phyloP scores from a whole-genome alignment of 2,113 vertebrate species.

The Thalassarche chlororhynchos region DNA sequence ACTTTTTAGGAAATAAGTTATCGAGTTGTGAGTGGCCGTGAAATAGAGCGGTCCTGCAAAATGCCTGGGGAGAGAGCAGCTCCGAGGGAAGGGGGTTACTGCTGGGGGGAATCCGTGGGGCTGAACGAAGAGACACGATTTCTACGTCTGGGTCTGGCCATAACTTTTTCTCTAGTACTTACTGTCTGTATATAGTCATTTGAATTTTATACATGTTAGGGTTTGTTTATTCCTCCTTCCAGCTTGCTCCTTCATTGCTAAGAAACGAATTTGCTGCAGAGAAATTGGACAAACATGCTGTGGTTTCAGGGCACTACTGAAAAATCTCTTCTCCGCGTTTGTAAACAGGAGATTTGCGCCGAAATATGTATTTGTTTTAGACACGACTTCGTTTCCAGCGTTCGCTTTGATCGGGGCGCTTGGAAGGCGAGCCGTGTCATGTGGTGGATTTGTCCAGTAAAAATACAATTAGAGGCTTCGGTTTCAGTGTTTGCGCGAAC shows the following conservation, averaged over 20 bases:
- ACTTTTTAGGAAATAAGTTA: background rate
- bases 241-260: background rate
- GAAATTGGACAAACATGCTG: background rate
- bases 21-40: fast-evolving
- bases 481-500: background rate
- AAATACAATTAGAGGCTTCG: background rate
- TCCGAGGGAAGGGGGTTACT: background rate
- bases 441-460: background rate
- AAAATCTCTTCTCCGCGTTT: background rate
- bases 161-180: background rate
- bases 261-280: background rate
- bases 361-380: background rate
- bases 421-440: background rate
- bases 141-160: background rate
- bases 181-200: fast-evolving
- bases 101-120: too few species aligned
- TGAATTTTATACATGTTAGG: fast-evolving
- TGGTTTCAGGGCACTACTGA: background rate
- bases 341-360: background rate
- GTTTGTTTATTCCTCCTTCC: background rate
- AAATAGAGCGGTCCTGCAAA: background rate
- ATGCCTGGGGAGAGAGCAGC: background rate
- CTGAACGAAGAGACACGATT: background rate
- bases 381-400: background rate
- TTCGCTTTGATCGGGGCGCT: background rate